phyloP scores from a whole-genome alignment of 2,113 vertebrate genomes.

The Merops nubicus region DNA sequence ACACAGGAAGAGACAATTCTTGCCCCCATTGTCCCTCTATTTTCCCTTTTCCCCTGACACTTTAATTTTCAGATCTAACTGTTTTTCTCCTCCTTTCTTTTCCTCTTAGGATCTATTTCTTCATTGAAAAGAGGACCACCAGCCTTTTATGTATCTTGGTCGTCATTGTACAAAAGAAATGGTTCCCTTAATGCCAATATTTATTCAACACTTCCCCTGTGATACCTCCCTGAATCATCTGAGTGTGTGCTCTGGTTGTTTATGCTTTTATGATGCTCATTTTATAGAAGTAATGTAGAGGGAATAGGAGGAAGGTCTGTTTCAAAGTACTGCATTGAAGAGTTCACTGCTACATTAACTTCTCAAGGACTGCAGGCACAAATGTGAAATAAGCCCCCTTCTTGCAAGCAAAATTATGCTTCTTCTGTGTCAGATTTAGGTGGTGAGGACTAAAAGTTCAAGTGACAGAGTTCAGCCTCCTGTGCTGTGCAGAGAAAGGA shows the following conservation, averaged over 20 bases:
- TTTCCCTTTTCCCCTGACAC: background rate
- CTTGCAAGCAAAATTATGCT: background rate
- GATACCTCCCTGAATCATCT: background rate
- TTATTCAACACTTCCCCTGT: background rate
- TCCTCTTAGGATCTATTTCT: background rate
- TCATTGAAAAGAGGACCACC: background rate
- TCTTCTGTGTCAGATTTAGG: background rate
- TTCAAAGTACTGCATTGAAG: background rate
- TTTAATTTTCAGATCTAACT: background rate
- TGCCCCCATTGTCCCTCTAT: background rate
- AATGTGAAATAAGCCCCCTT: background rate
- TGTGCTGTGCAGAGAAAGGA: background rate
- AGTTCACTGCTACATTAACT: background rate
- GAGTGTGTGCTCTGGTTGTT: background rate
- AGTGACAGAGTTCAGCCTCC: background rate
- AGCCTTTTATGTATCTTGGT: background rate
- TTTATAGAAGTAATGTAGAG: background rate
- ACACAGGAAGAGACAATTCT: background rate
- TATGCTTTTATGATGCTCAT: background rate
- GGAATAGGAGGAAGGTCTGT: background rate
- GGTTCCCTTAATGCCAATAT: background rate
- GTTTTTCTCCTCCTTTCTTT: background rate
- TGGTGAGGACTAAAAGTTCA: background rate
- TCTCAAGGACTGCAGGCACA: background rate
- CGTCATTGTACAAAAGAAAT: background rate